A percentile compares a stretch with the other conserved stretches of the same genome.
Evolutionary conservation across 1,140 invertebrate genomes (phyloP).

Genomic region (Neodiprion lecontei): DNA sequence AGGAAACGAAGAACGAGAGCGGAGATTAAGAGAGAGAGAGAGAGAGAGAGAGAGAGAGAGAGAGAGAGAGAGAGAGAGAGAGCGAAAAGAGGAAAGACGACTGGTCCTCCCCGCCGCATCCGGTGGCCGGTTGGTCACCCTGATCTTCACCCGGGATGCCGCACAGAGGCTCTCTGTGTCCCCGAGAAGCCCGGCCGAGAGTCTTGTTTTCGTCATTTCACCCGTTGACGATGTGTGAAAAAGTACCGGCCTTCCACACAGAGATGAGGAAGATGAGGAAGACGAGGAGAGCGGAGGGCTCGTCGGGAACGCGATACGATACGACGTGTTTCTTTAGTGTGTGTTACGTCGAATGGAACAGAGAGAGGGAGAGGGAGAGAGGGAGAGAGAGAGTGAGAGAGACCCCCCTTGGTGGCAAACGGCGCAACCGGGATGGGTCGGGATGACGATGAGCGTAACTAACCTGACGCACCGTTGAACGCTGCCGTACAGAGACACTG

Average conservation of each 20-base stretch:
- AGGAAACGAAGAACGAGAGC: slow-evolving; percentile 7
- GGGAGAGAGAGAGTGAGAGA: no score
- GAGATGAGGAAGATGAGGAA: not conserved
- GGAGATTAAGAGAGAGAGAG: slow-evolving; percentile 22
- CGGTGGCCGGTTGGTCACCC: not conserved
- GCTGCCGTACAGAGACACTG: slow-evolving; percentile 38
- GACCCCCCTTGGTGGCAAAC: slow-evolving; percentile 24
- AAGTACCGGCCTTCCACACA: not conserved
- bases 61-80: slow-evolving; percentile 15
- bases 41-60: no score
- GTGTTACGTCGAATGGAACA: not conserved
- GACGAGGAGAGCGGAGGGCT: not conserved
- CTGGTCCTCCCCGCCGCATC: slow-evolving; percentile 8
- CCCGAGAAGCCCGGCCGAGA: slow-evolving; percentile 32
- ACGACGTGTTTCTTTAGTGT: not conserved
- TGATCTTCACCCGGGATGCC: slow-evolving; percentile 22
- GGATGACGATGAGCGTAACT: slow-evolving; percentile 56
- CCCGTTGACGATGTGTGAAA: slow-evolving; percentile 32
- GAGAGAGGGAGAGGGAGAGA: no score
- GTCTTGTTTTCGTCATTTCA: slow-evolving; percentile 44
- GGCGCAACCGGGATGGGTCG: slow-evolving; percentile 47
- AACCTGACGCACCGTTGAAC: slow-evolving; percentile 50
- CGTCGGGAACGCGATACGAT: not conserved
- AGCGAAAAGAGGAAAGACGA: slow-evolving; percentile 6
- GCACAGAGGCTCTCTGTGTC: slow-evolving; percentile 50